A percentile compares a stretch with the other conserved stretches of the same genome.
These are phyloP conservation scores for Alouatta palliata DNA, from an alignment of 2,113 vertebrate genomes.

Conservation along the genomic window DNA sequence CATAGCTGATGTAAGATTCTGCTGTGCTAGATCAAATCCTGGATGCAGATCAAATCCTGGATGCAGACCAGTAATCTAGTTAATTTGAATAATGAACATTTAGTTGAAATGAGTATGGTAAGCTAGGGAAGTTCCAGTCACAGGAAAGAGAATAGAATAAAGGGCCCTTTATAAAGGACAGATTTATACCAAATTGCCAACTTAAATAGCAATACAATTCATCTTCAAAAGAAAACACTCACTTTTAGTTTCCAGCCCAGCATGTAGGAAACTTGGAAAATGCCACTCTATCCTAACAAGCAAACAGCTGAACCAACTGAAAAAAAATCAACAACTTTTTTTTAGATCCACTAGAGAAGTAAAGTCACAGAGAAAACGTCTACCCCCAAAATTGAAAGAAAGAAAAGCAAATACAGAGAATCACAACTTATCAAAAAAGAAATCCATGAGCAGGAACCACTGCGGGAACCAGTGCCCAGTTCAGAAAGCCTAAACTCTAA, in stretches of 20 bases:
- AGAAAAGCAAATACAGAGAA: not conserved
- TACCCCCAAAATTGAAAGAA: not conserved
- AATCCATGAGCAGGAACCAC: not conserved
- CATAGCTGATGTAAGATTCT: not conserved
- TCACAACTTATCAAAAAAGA: not conserved
- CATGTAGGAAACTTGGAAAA: not conserved
- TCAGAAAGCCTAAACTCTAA: not conserved
- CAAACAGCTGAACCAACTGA: not conserved
- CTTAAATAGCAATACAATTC: not conserved
- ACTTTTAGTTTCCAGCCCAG: not conserved
- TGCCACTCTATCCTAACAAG: not conserved
- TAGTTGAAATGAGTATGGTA: not conserved
- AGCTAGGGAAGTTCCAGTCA: not conserved
- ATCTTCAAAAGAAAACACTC: not conserved
- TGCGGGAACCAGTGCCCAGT: not conserved
- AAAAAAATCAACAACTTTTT: not conserved
- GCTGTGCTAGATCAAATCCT: not conserved
- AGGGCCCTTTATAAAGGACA: not conserved
- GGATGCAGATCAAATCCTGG: not conserved
- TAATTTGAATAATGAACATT: not conserved
- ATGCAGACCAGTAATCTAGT: not conserved
- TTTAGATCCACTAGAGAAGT: not conserved
- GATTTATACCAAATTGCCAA: not conserved
- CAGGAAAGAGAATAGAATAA: not conserved
- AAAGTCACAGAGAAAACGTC: not conserved